Evolutionary conservation across 2,888 invertebrate genomes (phyloP).

Genomic region (Galeruca laticollis): DNA sequence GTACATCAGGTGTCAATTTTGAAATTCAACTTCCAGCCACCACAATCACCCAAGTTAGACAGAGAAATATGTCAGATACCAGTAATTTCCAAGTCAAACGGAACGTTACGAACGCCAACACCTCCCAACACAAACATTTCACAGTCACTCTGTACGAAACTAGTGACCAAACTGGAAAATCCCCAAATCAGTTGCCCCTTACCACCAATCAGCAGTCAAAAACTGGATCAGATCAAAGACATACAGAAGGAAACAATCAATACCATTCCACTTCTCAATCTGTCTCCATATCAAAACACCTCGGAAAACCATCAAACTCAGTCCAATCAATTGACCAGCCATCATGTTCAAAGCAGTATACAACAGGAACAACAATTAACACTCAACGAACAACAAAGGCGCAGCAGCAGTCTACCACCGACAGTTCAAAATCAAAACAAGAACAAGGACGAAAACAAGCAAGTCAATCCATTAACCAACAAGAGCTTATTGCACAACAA

Average conservation of each 20-base stretch:
- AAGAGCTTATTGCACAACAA: constrained; percentile 38
- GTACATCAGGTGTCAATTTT: neutral
- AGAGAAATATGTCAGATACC: neutral
- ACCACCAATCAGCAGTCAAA: neutral
- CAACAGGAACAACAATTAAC: constrained; percentile 13
- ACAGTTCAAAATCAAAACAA: constrained; percentile 17
- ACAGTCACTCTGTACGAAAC: constrained; percentile 1
- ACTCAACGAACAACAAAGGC: constrained; percentile 8
- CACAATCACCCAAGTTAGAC: neutral
- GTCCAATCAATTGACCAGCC: constrained; percentile 17
- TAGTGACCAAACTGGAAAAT: constrained; percentile 10
- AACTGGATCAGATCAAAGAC: constrained; percentile 17
- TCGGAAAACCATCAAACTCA: constrained; percentile 5
- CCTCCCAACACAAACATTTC: neutral
- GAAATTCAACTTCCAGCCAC: neutral
- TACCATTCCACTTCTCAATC: constrained; percentile 7
- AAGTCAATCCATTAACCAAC: constrained; percentile 26
- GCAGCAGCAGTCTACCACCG: neutral
- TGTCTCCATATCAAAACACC: constrained; percentile 21
- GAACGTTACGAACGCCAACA: neutral
- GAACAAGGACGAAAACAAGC: constrained; percentile 22
- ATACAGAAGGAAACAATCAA: constrained; percentile 7
- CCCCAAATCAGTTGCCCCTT: constrained; percentile 13
- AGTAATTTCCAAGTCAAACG: neutral
- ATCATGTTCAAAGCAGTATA: constrained; percentile 7